Conservation (phyloP, 2,113 vertebrate genomes). For the Aleadryas rufinucha region DNA sequence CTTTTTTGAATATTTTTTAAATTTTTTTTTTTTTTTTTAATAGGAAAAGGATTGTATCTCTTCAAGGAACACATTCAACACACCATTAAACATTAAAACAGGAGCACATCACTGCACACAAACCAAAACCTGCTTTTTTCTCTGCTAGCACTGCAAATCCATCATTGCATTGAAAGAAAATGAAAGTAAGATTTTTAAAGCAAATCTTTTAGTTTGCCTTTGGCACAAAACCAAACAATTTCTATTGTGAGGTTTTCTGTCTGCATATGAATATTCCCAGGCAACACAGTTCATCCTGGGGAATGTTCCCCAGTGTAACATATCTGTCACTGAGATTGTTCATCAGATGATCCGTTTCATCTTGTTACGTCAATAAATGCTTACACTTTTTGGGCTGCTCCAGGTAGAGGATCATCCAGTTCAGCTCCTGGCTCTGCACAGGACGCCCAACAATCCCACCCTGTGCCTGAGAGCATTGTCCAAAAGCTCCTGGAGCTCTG, state of each 20-base stretch:
- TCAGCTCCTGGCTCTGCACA: neutral
- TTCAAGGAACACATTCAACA: neutral
- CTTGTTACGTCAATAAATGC: neutral
- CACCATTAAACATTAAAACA: neutral
- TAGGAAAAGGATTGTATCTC: neutral
- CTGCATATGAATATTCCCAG: neutral
- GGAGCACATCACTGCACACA: neutral
- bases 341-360: neutral
- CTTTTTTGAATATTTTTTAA: rapidly evolving
- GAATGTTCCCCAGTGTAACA: neutral
- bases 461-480: neutral
- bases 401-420: neutral
- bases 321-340: neutral
- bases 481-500: neutral
- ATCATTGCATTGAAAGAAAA: neutral
- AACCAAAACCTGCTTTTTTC: neutral
- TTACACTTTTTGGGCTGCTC: neutral
- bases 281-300: neutral
- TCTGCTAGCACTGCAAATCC: neutral
- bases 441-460: neutral
- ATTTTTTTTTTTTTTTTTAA: neutral
- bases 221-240: neutral
- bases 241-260: neutral
- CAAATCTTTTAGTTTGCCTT: neutral
- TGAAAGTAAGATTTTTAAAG: neutral